Conservation (phyloP, 2,797 vertebrate genomes). For the Myotis planiceps region DNA sequence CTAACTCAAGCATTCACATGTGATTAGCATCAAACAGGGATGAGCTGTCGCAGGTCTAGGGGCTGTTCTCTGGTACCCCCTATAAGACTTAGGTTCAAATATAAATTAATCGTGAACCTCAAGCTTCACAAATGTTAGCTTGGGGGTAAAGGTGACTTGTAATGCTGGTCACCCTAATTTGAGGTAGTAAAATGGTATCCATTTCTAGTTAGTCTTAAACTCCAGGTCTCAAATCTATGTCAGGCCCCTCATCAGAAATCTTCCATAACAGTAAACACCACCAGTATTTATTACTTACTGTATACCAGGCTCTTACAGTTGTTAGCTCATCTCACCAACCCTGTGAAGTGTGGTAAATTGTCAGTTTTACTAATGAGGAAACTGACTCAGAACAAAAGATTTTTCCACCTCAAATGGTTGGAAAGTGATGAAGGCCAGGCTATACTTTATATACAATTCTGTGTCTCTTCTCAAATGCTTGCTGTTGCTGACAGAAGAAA, state of each 20-base stretch:
- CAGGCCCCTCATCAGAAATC: neutral
- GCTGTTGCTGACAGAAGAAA: neutral
- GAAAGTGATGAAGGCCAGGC: neutral
- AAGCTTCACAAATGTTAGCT: slow-evolving; percentile 77
- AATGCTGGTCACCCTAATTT: slow-evolving; percentile 73
- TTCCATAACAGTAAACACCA: neutral
- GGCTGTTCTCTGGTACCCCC: slow-evolving; percentile 71
- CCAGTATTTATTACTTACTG: neutral
- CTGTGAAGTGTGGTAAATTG: neutral
- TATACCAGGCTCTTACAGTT: neutral
- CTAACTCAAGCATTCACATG: slow-evolving; percentile 86
- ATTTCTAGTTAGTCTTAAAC: slow-evolving; percentile 59
- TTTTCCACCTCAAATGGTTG: neutral
- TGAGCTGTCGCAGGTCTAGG: slow-evolving; percentile 77
- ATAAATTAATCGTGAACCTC: slow-evolving; percentile 78
- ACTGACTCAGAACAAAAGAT: neutral
- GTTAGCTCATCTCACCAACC: neutral
- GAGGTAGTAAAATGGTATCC: slow-evolving; percentile 68
- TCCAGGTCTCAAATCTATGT: neutral
- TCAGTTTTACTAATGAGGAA: neutral
- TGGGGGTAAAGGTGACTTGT: slow-evolving; percentile 73
- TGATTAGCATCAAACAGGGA: slow-evolving; percentile 85
- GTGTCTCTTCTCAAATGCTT: neutral
- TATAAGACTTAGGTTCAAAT: slow-evolving; percentile 75
- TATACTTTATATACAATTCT: neutral